Percentiles rank a stretch among this genome's conserved stretches.
Conservation (phyloP, 2,113 vertebrate species). For the Vidua macroura region DNA sequence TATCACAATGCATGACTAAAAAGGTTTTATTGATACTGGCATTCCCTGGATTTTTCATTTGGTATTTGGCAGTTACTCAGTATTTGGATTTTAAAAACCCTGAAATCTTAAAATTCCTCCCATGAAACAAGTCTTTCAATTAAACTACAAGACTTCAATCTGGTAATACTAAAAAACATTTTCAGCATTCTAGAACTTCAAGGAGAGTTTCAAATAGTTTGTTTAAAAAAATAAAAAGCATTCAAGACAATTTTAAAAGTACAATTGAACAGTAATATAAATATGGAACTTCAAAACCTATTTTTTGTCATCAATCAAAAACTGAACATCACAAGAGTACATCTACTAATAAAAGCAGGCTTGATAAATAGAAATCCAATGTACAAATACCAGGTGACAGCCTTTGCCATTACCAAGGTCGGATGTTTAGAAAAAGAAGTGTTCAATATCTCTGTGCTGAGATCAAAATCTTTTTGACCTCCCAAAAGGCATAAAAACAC, state of each 20-base stretch:
- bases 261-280: background rate
- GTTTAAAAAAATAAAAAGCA: background rate
- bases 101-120: background rate
- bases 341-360: background rate
- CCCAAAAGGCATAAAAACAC: background rate
- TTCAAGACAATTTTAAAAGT: background rate
- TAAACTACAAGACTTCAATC: background rate
- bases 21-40: background rate
- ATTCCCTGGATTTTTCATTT: background rate
- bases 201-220: background rate
- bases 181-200: background rate
- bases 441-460: background rate
- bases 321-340: background rate
- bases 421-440: background rate
- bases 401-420: background rate
- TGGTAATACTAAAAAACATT: background rate
- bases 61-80: background rate
- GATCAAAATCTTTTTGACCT: background rate
- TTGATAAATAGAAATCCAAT: background rate
- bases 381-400: background rate
- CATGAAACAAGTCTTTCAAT: background rate
- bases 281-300: background rate
- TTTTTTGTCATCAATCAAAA: background rate
- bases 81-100: background rate
- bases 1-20: background rate